Evolutionary conservation across 1,140 invertebrate species (phyloP), one percentile per base, ranked within the genome.

Genomic region (Papilio helenus): DNA sequence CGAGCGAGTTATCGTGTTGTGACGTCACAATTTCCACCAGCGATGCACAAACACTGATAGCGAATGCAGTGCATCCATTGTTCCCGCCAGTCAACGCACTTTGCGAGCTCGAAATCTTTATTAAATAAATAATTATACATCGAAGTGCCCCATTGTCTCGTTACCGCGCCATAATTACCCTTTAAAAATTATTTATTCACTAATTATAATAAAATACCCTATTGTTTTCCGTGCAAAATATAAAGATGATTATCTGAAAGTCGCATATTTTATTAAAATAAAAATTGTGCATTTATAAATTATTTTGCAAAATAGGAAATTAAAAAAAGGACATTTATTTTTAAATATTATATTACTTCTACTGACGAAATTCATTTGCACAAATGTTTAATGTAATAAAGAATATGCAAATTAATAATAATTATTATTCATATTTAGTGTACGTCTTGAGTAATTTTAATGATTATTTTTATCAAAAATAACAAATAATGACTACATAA

Each of bases 51-150:
- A 85, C 78, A 84, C 79, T 84, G 87, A 89, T 89, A 90, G 85
- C 74, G 78, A 55, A 55, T 55, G 51, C 46, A 18, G 49, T 82
- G 80, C 71, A 82, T 77, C 84, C 84, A 86, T 88, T 90, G 88
- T 88, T 88, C 84, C 80, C 76, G 78, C 58, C 83, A 87, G 87
- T 88, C 84, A 89, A 88, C 82, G 88, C 84, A 88, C 87, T 88
- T 86, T 86, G 78, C 86, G 80, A 71, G 80, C 26, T 16, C 76
- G 65, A 80, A 78, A 79, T 78, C 58, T 80, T 79, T 65, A 82
- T 81, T 79, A 80, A 85, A 85, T 82, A 81, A 81, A 80, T 83
- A 76, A 76, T 76, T 58, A 58, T 51, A 58, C 74, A 76, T 76
- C 51, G 74, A 76, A 18, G 26, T 20, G 26, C 26, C 34, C 71